Evolutionary conservation across 2,113 vertebrate species (phyloP).

Genomic region (Pipra filicauda): DNA sequence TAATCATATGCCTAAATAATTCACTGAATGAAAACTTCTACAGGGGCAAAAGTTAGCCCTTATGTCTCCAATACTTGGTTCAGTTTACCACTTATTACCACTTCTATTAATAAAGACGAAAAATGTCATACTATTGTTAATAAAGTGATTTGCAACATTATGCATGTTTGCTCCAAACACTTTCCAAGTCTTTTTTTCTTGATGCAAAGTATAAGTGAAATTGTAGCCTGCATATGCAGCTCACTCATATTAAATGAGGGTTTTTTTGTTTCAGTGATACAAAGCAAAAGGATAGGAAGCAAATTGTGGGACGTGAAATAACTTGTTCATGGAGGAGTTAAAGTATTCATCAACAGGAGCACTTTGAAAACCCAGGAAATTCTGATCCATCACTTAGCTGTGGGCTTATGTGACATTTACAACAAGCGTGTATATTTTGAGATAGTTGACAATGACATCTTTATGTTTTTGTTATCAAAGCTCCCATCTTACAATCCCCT

Average conservation of each 20-base stretch:
- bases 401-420: conserved; percentile 51
- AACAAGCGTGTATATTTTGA: conserved; percentile 47
- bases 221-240: neutral
- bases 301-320: neutral
- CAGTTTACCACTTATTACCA: neutral
- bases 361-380: neutral
- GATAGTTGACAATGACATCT: conserved; percentile 53
- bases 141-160: neutral
- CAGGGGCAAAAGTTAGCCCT: neutral
- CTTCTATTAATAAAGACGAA: neutral
- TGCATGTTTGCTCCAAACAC: neutral
- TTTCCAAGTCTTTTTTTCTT: neutral
- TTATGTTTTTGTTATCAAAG: conserved; percentile 67
- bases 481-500: conserved; percentile 31
- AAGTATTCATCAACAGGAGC: conserved; percentile 24
- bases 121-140: neutral
- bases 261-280: neutral
- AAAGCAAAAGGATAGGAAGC: neutral
- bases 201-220: neutral
- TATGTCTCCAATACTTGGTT: neutral
- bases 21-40: neutral
- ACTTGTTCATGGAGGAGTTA: neutral
- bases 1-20: neutral
- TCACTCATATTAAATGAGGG: neutral
- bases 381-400: conserved; percentile 45